Conservation (phyloP, 2,113 vertebrate species). For the Gobio gobio region DNA sequence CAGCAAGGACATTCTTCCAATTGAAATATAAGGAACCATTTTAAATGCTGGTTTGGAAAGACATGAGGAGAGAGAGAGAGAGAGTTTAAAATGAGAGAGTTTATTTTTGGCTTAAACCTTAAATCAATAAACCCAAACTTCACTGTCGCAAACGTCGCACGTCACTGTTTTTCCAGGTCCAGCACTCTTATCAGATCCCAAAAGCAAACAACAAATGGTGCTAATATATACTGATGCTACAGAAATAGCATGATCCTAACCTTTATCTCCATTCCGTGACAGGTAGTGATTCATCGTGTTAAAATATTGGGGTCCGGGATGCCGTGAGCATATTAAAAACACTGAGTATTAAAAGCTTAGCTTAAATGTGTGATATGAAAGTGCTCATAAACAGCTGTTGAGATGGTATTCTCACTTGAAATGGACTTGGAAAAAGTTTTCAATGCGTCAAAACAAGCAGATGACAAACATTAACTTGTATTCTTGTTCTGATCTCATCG, state of each 20-base stretch:
- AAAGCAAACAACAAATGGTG: not conserved
- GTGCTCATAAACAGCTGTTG: too few relatives aligned
- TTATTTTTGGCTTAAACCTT: not conserved
- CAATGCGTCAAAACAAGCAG: not conserved
- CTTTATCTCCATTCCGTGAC: too few relatives aligned
- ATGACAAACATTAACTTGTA: not conserved
- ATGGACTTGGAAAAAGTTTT: not conserved
- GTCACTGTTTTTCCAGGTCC: not conserved
- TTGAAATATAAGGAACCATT: not conserved
- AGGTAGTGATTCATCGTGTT: too few relatives aligned
- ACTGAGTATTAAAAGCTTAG: too few relatives aligned
- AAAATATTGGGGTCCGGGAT: too few relatives aligned
- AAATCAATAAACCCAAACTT: not conserved
- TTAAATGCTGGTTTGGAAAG: not conserved
- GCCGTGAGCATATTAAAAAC: too few relatives aligned
- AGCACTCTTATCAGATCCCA: not conserved
- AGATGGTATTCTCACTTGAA: not conserved
- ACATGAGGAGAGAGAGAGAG: too few relatives aligned
- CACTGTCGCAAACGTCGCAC: too few relatives aligned
- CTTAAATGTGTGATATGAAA: too few relatives aligned
- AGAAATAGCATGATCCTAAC: too few relatives aligned
- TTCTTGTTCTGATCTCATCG: constrained; percentile 51
- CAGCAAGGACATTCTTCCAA: not conserved
- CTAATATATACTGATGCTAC: not conserved
- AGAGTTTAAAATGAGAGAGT: not conserved